Base-by-base conservation (phyloP, 2,888 invertebrate genomes). In the Scotopteryx bipunctaria region DNA sequence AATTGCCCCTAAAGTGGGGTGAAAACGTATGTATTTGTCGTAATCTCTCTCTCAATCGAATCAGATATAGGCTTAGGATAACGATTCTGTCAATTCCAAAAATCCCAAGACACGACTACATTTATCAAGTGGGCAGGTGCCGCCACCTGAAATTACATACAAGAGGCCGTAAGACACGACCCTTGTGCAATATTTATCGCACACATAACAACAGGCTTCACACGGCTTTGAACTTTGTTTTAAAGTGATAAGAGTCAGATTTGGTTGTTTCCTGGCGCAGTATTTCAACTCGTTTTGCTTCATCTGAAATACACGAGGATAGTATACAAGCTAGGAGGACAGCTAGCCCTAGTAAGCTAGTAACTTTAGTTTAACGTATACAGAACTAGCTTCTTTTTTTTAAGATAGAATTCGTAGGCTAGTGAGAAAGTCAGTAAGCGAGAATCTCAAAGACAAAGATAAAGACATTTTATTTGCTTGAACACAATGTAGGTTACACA, bases 41-140 rank as follows among this genome's bases (percentile, higher is more conserved):
- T 41, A 32, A 47, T 47, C 19, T 48, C 5, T 21, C 40, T 36
- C 54, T 27, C 23, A 44, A 54, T 54, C 44, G 47, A 31, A 36
- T 44, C 11, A 37, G 17, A n/a, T 32, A 14, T 14, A 19, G 36
- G 45, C n/a, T 32, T 27, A 38, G 46, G 45, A 29, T 49, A 48
- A 16, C 57, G 50, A 56, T 54, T 54, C 48, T 54, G 50, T 59
- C 57, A 48, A 59, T 64, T 63, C 63, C 29, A 62, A 59, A 61
- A 35, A 61, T 65, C 62, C 42, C 47, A 37, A 55, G 52, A 57
- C 63, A 65, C 62, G 67, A 64, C 54, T 48, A 45, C 60, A 73
- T 73, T 71, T 68, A 69, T 73, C 73, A 72, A 63, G 69, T 33
- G 59, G 66, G 65, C 74, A 75, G 74, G 74, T 75, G 74, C 58